Percentiles rank a stretch among this genome's conserved stretches.
Evolutionary conservation across 2,797 vertebrate species (phyloP).

Genomic region (Falco concolor): DNA sequence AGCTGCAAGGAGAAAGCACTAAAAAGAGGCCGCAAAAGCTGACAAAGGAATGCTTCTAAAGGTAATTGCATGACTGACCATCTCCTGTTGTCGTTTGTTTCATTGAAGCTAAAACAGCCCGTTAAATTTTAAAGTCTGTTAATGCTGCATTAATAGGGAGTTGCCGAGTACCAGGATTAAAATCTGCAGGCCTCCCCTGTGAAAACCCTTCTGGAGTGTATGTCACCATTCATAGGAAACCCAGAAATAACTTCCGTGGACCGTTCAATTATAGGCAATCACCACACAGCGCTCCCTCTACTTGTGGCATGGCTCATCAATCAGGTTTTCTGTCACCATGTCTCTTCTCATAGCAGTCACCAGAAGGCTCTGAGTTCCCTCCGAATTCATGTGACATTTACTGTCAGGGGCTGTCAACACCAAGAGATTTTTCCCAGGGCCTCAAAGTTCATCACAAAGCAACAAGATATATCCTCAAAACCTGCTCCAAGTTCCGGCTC

Average conservation of each 20-base stretch:
- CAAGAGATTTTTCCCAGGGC: constrained; percentile 59
- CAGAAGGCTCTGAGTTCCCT: constrained; percentile 51
- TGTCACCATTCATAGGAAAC: not conserved
- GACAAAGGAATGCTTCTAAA: not conserved
- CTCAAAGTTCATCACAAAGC: constrained; percentile 43
- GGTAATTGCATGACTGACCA: not conserved
- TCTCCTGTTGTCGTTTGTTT: not conserved
- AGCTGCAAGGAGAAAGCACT: not conserved
- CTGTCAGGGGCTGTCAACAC: constrained; percentile 67
- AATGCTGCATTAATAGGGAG: not conserved
- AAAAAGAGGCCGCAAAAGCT: not conserved
- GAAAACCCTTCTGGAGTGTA: not conserved
- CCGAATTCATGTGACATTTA: constrained; percentile 53
- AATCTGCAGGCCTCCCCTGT: not conserved
- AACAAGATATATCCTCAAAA: constrained; percentile 15
- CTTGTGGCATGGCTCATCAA: constrained; percentile 59
- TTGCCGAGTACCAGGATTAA: not conserved
- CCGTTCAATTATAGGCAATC: constrained; percentile 47
- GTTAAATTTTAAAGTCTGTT: not conserved
- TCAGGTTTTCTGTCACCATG: constrained; percentile 54
- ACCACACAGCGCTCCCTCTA: not conserved
- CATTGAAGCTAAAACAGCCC: not conserved
- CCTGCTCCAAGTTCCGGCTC: not conserved
- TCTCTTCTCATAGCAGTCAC: constrained; percentile 65
- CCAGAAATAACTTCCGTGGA: constrained; percentile 33